These are phyloP conservation scores for Nothocercus julius DNA, from an alignment of 2,113 vertebrate genomes.

Conservation along the genomic window DNA sequence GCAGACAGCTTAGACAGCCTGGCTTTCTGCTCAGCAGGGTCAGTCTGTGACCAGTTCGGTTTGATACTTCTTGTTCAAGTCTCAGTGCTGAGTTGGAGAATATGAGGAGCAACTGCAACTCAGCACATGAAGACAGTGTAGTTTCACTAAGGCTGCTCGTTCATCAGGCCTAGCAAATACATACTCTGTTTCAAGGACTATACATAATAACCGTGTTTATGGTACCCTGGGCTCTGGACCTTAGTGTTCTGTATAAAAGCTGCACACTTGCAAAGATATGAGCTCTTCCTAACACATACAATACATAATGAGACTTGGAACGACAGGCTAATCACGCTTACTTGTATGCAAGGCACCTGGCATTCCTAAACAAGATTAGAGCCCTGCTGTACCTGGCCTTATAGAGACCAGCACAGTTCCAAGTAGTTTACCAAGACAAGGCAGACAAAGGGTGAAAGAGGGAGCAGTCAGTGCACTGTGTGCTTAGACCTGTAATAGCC, in stretches of 20 bases:
- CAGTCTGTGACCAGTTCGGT: neutral
- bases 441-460: neutral
- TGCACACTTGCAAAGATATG: neutral
- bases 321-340: accelerated
- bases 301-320: neutral
- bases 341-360: neutral
- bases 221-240: neutral
- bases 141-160: neutral
- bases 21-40: neutral
- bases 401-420: neutral
- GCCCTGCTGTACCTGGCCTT: neutral
- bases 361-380: neutral
- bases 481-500: neutral
- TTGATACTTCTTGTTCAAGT: neutral
- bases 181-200: neutral
- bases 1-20: neutral
- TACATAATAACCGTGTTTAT: neutral
- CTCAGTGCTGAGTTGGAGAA: accelerated
- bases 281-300: neutral
- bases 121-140: accelerated
- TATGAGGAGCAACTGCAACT: neutral
- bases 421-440: neutral
- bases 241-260: neutral
- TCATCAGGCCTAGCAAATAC: neutral
- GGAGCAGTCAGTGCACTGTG: neutral